phyloP scores from a whole-genome alignment of 2,797 vertebrate genomes.

The Chiloscyllium punctatum region DNA sequence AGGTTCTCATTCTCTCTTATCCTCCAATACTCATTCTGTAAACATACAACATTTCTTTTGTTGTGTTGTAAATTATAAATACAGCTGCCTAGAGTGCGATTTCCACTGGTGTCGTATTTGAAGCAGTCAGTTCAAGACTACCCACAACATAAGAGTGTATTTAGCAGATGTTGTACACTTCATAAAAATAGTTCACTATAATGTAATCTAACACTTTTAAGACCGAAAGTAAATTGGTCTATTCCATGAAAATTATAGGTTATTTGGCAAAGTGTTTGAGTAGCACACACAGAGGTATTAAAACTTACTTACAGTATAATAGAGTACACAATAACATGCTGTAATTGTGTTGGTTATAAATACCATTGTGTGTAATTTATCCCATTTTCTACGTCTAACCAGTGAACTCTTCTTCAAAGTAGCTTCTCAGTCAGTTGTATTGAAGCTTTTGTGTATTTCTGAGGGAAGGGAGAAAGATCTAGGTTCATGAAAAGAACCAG shows the following conservation, averaged over 20 bases:
- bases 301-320: conserved; percentile 24
- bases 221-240: conserved; percentile 7
- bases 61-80: conserved; percentile 25
- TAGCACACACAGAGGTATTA: neutral
- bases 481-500: neutral
- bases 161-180: conserved; percentile 8
- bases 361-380: neutral
- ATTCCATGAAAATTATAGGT: conserved; percentile 21
- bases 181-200: conserved; percentile 22
- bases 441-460: neutral
- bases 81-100: neutral
- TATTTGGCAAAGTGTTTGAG: neutral
- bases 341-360: conserved; percentile 7
- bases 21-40: conserved; percentile 14
- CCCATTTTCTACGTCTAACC: neutral
- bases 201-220: conserved; percentile 12
- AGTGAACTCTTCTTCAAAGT: neutral
- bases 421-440: neutral
- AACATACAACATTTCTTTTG: conserved; percentile 21
- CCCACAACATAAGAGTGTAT: neutral
- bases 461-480: neutral
- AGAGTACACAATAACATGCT: neutral
- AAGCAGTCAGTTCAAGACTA: conserved; percentile 14
- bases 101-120: conserved; percentile 15
- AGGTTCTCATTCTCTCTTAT: neutral